phyloP scores from a whole-genome alignment of 2,113 vertebrate species.

The Chaetura pelagica region DNA sequence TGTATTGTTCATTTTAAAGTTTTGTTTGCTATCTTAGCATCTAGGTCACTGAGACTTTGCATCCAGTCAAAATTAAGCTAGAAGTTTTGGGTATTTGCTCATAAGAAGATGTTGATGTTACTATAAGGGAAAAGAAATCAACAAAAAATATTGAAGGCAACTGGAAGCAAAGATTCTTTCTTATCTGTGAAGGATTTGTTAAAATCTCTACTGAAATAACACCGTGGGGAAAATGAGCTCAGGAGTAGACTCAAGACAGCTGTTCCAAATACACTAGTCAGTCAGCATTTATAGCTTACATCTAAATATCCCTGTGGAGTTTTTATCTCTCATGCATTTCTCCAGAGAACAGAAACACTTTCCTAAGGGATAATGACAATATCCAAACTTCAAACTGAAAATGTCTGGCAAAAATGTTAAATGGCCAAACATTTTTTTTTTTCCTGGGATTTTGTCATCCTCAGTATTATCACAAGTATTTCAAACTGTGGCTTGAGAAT shows the following conservation, averaged over 20 bases:
- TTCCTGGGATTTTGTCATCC: background rate
- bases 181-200: background rate
- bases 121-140: background rate
- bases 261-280: background rate
- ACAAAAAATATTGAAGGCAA: background rate
- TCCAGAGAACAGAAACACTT: background rate
- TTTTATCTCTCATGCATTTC: background rate
- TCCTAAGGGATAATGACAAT: background rate
- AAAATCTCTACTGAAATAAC: background rate
- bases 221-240: background rate
- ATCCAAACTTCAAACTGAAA: background rate
- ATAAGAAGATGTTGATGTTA: background rate
- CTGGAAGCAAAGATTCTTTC: background rate
- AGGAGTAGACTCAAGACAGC: background rate
- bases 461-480: background rate
- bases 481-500: background rate
- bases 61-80: background rate
- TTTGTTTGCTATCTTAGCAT: background rate
- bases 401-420: background rate
- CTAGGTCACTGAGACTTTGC: background rate
- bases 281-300: constrained; percentile 1
- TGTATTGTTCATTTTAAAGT: background rate
- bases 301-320: background rate
- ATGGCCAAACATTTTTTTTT: background rate
- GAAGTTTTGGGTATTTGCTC: background rate